Percentiles rank a stretch among this genome's conserved stretches.
phyloP scores from a whole-genome alignment of 2,888 invertebrate species.

The Andrena bucephala region DNA sequence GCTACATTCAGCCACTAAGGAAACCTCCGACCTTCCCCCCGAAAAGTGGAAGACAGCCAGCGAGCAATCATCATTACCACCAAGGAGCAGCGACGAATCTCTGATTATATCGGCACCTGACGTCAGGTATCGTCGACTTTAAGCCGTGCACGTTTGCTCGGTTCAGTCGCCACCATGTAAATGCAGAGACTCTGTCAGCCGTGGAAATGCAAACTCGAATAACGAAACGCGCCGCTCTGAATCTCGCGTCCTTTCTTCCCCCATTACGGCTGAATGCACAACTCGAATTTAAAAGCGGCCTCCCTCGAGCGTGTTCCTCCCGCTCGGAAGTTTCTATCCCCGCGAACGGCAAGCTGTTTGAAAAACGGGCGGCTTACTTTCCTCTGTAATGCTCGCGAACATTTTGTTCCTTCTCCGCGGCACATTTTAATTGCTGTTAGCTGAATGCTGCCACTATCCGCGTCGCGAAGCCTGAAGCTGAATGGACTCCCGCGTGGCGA shows the following conservation, averaged over 20 bases:
- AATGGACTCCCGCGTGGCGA: background rate
- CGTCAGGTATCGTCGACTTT: constrained; percentile 8
- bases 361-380: background rate
- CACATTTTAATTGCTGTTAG: constrained; percentile 15
- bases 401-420: constrained; percentile 1
- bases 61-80: constrained; percentile 44
- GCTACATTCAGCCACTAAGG: background rate
- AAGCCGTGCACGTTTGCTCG: constrained; percentile 4
- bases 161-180: constrained; percentile 11
- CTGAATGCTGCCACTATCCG: background rate
- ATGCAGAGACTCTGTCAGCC: background rate
- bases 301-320: background rate
- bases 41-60: constrained; percentile 25
- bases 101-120: constrained; percentile 2
- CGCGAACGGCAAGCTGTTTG: background rate
- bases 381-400: background rate
- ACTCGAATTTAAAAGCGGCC: constrained; percentile 35
- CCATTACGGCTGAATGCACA: constrained; percentile 20
- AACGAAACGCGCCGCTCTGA: constrained; percentile 15
- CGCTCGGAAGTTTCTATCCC: background rate
- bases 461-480: background rate
- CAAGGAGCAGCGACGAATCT: constrained; percentile 40
- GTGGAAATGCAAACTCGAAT: constrained; percentile 5
- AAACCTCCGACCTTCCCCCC: background rate
- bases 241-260: constrained; percentile 25